Evolutionary conservation across 2,797 vertebrate species (phyloP), one percentile per base, ranked within the genome.

Genomic region (Melanotaenia trifasciata): DNA sequence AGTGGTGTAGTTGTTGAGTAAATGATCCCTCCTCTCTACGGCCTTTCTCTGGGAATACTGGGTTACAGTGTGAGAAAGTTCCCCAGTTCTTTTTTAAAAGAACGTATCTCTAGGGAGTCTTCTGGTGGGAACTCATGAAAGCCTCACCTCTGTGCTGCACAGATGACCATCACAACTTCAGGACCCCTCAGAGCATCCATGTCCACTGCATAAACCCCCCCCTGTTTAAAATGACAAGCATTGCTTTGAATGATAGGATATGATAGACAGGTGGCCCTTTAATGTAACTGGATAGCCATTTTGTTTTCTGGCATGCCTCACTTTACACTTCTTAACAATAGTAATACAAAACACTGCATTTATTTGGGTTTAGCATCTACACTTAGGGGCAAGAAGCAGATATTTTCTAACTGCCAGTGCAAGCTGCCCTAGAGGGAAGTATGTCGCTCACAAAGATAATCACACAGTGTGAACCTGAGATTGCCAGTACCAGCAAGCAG

Each of bases 31-130:
- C 75, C 89, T 87, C 88, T 90, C 84, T 87, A 85, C 87, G 83
- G 80, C 78, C 92, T 82, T 89, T 90, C 90, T 82, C 85, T 85
- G 90, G 94, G 92, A 94, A 91, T 95, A 94, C 94, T 93, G 86
- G 83, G 92, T 95, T 95, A 93, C 94, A 95, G 85, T 93, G 91
- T 94, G 92, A 94, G 93, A 95, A 95, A 86, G 87, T 85, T 90
- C 62, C 80, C 24, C 33, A 36, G 64, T 82, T 92, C 89, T 89
- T 93, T 89, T 60, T 56, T 47, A 13, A 87, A 76, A 89, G 79
- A 80, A 61, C 30, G 22, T 74, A 76, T 84, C 81, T 86, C 72
- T 71, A 75, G 90, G 88, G 89, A 66, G 72, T 87, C 69, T 84
- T 84, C 72, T 20, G 32, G 33, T 45, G 73, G 80, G 60, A 84